Percentiles rank a stretch among this genome's conserved stretches.
These are phyloP conservation scores for Uloborus plumipes DNA, from an alignment of 2,888 invertebrate species.

Conservation along the genomic window DNA sequence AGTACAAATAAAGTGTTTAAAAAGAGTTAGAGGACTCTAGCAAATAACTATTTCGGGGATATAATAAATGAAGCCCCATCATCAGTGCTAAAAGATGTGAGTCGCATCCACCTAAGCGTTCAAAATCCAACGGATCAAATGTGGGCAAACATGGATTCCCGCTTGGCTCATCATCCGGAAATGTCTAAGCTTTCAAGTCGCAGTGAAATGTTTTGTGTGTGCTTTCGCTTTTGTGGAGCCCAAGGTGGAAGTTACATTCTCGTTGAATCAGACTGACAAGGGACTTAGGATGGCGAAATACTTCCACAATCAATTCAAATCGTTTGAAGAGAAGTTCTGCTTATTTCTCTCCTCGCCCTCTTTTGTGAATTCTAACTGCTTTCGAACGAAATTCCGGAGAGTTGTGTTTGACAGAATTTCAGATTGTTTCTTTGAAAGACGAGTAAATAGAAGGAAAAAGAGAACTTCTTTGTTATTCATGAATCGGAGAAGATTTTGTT, in stretches of 20 bases:
- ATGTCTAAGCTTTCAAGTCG: conserved; percentile 17
- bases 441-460: conserved; percentile 13
- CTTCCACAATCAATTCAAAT: conserved; percentile 33
- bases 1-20: no score
- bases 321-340: conserved; percentile 11
- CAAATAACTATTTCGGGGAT: no score
- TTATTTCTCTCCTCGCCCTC: no score
- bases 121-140: no score
- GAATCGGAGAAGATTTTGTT: neutral
- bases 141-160: no score
- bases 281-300: conserved; percentile 14
- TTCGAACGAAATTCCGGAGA: neutral
- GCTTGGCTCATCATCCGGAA: neutral
- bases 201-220: conserved; percentile 18
- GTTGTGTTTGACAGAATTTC: conserved; percentile 21
- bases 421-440: neutral
- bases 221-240: conserved; percentile 6
- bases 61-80: no score
- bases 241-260: conserved; percentile 22
- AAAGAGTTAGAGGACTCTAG: no score
- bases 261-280: conserved; percentile 18
- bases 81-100: no score
- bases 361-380: no score
- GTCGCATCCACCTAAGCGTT: no score
- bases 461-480: neutral